Evolutionary conservation across 2,888 invertebrate species (phyloP).

Genomic region (Plagiodera versicolora): DNA sequence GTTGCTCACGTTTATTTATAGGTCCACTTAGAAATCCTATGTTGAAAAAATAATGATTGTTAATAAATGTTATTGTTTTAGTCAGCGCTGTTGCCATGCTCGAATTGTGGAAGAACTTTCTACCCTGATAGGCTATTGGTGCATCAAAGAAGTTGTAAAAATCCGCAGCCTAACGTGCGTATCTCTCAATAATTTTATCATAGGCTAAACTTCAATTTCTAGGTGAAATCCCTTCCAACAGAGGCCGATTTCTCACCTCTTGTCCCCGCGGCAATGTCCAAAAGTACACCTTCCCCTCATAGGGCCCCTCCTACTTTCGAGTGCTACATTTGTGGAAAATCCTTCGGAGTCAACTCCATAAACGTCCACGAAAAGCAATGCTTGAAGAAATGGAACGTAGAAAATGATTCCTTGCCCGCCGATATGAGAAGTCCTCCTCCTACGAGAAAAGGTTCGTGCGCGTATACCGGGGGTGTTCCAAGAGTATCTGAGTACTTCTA

Average conservation of each 20-base stretch:
- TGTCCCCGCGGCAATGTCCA: slow-evolving; percentile 22
- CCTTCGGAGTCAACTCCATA: slow-evolving; percentile 66
- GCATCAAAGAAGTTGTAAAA: slow-evolving; percentile 59
- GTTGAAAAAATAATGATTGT: not conserved
- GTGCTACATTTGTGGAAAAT: slow-evolving; percentile 68
- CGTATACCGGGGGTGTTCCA: too few relatives aligned
- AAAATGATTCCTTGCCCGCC: slow-evolving; percentile 62
- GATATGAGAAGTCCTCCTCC: slow-evolving; percentile 38
- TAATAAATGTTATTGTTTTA: slow-evolving; percentile 42
- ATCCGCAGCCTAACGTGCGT: slow-evolving; percentile 37
- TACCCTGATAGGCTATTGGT: slow-evolving; percentile 66
- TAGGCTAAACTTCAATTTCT: too few relatives aligned
- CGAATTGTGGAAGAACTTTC: slow-evolving; percentile 69
- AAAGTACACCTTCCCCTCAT: slow-evolving; percentile 21
- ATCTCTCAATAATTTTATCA: slow-evolving; percentile 47
- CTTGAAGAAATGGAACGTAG: slow-evolving; percentile 63
- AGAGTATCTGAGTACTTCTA: too few relatives aligned
- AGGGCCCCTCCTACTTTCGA: slow-evolving; percentile 48
- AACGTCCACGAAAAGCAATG: slow-evolving; percentile 71
- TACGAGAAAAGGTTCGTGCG: slow-evolving; percentile 30
- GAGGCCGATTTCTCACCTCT: slow-evolving; percentile 16
- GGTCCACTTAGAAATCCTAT: not conserved
- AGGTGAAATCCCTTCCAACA: slow-evolving; percentile 39
- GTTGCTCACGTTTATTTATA: not conserved
- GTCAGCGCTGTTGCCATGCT: slow-evolving; percentile 63